Evolutionary conservation across 1,140 invertebrate species (phyloP).

Genomic region (Lysiphlebus fabarum): DNA sequence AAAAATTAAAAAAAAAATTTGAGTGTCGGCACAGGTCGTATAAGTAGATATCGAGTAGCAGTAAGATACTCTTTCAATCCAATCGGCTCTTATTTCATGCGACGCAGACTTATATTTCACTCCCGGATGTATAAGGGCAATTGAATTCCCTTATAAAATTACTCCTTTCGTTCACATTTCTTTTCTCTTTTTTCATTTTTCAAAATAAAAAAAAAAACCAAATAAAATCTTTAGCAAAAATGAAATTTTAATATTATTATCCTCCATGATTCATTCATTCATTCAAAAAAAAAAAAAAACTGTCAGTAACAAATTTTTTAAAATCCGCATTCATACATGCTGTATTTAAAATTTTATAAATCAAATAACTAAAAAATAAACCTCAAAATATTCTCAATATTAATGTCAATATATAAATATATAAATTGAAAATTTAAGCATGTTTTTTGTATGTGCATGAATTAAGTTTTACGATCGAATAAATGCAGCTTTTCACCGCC

Average conservation of each 20-base stretch:
- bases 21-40: slow-evolving; percentile 26
- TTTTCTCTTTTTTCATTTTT: background rate
- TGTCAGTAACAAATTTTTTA: too few relatives aligned
- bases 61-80: slow-evolving; percentile 45
- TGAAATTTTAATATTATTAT: slow-evolving; percentile 44
- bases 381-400: too few relatives aligned
- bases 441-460: too few relatives aligned
- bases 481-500: too few relatives aligned
- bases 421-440: too few relatives aligned
- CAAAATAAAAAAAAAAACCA: background rate
- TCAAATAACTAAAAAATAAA: too few relatives aligned
- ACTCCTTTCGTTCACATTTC: slow-evolving; percentile 25
- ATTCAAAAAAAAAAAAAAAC: too few relatives aligned
- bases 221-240: slow-evolving; percentile 31
- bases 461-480: too few relatives aligned
- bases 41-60: slow-evolving; percentile 44
- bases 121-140: slow-evolving; percentile 38
- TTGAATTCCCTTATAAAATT: slow-evolving; percentile 48
- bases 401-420: too few relatives aligned
- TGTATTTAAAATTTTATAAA: too few relatives aligned
- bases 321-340: too few relatives aligned
- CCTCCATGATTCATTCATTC: slow-evolving; percentile 36
- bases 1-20: slow-evolving; percentile 7
- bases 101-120: slow-evolving; percentile 47
- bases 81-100: slow-evolving; percentile 47